Evolutionary conservation across 2,113 vertebrate genomes (phyloP), one percentile per base, ranked within the genome.

Genomic region (Himantopus leucocephalus): DNA sequence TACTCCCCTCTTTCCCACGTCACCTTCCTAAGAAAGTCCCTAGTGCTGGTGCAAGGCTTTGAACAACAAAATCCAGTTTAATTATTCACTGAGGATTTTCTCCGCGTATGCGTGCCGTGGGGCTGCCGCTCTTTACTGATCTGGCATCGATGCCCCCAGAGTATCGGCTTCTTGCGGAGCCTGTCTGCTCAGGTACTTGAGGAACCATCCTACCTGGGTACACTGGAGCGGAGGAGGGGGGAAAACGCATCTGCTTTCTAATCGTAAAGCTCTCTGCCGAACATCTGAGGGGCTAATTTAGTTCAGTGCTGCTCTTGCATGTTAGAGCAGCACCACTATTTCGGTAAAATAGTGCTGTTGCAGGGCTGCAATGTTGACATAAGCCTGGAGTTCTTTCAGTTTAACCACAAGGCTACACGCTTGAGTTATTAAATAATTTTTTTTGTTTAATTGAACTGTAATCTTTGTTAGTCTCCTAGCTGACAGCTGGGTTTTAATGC

Each of bases 321-420:
- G 87, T 97, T 91, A 60, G 56, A 89, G 84, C 81, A 84, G 55
- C 43, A 68, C 62, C 76, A 11, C 59, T 73, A 10, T 68, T 90
- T 93, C 20, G 45, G 71, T 71, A 58, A 76, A 87, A 67, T 1
- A 10, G 55, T 67, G 77, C 96, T 91, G 82, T 93, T 91, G 91
- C 73, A 71, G 64, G 90, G 95, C 90, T 87, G 76, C 92, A 14
- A 12, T 96, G 90, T 96, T 97, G 96, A 93, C 88, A 95, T 90
- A 96, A 90, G 91, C 96, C 91, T 81, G 95, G 95, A 96, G 96
- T 95, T 94, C 95, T 93, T 91, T 96, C 94, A 72, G 86, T 92
- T 95, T 96, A 97, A 97, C 97, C 96, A 75, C 96, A 96, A 96
- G 83, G 88, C 91, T 97, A 48, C 88, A 95, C 81, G 72, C 88